Evolutionary conservation across 2,888 invertebrate species (phyloP).

Genomic region (Dynastes hyllus): DNA sequence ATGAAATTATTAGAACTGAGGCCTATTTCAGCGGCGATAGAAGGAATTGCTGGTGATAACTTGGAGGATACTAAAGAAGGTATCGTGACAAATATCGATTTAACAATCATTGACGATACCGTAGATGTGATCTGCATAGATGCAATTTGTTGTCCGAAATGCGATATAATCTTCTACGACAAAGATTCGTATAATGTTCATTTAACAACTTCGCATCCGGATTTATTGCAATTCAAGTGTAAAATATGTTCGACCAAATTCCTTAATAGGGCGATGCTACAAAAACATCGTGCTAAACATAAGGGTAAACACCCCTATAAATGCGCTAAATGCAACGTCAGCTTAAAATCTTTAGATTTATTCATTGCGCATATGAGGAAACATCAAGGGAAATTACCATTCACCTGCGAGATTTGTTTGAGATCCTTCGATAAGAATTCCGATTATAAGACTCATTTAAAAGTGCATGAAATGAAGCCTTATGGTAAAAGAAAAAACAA

Average conservation of each 20-base stretch:
- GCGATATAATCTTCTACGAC: constrained; percentile 51
- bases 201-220: constrained; percentile 52
- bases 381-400: constrained; percentile 68
- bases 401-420: constrained; percentile 65
- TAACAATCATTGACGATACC: constrained; percentile 42
- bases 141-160: constrained; percentile 54
- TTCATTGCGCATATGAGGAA: constrained; percentile 65
- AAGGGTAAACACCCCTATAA: constrained; percentile 68
- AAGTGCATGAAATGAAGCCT: constrained; percentile 64
- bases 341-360: constrained; percentile 64
- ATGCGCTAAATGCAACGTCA: constrained; percentile 62
- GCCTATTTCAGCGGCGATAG: constrained; percentile 35
- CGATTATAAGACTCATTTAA: constrained; percentile 62
- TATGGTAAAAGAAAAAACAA: constrained; percentile 55
- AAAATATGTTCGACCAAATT: constrained; percentile 66
- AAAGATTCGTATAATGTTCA: constrained; percentile 52
- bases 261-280: constrained; percentile 61
- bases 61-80: constrained; percentile 28
- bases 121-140: constrained; percentile 43
- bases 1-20: constrained; percentile 49
- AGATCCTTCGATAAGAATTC: constrained; percentile 63
- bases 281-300: constrained; percentile 67
- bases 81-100: constrained; percentile 37
- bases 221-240: constrained; percentile 60
- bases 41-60: not conserved